These are phyloP conservation scores for Steinernema hermaphroditum DNA, from an alignment of 2,888 invertebrate species.

Conservation along the genomic window DNA sequence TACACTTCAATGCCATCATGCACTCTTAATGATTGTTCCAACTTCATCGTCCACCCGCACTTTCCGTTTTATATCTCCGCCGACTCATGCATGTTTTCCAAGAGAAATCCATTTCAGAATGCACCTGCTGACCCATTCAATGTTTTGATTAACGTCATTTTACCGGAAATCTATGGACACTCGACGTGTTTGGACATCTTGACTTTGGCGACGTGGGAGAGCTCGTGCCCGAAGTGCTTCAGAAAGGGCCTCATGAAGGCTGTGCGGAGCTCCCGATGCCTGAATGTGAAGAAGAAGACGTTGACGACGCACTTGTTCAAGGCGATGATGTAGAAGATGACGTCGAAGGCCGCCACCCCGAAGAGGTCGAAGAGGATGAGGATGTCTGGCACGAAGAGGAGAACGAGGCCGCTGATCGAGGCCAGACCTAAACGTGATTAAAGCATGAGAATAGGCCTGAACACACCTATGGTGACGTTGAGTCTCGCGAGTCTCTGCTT, in stretches of 20 bases:
- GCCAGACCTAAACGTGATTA: background rate
- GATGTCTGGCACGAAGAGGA: conserved; percentile 19
- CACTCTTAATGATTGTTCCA: no score
- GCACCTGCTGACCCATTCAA: no score
- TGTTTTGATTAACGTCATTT: no score
- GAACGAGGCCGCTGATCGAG: background rate
- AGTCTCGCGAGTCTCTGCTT: conserved; percentile 18
- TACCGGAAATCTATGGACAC: no score
- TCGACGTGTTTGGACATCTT: no score
- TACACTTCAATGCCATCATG: no score
- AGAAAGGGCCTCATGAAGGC: background rate
- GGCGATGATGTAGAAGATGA: conserved; percentile 3
- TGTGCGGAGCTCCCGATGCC: background rate
- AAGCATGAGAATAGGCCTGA: no score
- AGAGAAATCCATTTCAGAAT: no score
- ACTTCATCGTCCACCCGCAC: no score
- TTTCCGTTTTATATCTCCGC: no score
- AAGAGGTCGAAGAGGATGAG: background rate
- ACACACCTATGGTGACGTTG: conserved; percentile 8
- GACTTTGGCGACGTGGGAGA: background rate
- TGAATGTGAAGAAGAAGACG: conserved; percentile 18
- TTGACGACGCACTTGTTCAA: conserved; percentile 4
- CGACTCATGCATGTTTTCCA: no score
- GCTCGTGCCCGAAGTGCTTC: background rate
- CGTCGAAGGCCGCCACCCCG: background rate